Base-by-base conservation (phyloP, 2,888 invertebrate genomes). In the Tetropium fuscum region DNA sequence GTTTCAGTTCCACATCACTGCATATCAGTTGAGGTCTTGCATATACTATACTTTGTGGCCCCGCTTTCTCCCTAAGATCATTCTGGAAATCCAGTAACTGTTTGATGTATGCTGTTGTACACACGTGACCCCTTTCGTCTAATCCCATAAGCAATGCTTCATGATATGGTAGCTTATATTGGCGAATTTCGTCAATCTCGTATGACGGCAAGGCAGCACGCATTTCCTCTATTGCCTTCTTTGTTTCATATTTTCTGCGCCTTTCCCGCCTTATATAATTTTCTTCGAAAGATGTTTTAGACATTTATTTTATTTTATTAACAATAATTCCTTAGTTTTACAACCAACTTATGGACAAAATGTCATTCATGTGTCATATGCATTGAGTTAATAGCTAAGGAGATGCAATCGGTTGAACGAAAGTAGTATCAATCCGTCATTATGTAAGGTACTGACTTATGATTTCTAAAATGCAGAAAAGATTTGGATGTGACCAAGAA, bases 41-140 rank as follows among this genome's bases (percentile, higher is more conserved):
- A 78, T 78, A 80, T 7, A 84, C 78, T 0, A 83, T 80, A 8
- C 86, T 84, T 0, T 84, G 85, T 1, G 85, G 83, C 0, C 86
- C 87, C 47, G 85, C 84, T 44, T 83, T 79, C 0, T 78, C 77
- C 2, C 85, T 74, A 0, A 85, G 76, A 61, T 84, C 82, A 5
- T 84, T 79, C 60, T 88, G 87, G 18, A 86, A 83, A 15, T 86
- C 82, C 13, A 88, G 81, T 0, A 89, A 78, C 65, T 86, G 84
- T 66, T 80, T 80, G 0, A 89, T 70, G 68, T 85, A 87, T 27
- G 78, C 76, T 0, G 85, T 83, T 0, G 87, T 83, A 58, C 84
- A 84, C 0, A 58, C 49, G 60, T 80, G 85, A 0, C 85, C 86
- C 0, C 81, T 71, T 73, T 88, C 88, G 54, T 77, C 73, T 1